phyloP scores from a whole-genome alignment of 2,888 invertebrate genomes.

The Platycnemis pennipes region DNA sequence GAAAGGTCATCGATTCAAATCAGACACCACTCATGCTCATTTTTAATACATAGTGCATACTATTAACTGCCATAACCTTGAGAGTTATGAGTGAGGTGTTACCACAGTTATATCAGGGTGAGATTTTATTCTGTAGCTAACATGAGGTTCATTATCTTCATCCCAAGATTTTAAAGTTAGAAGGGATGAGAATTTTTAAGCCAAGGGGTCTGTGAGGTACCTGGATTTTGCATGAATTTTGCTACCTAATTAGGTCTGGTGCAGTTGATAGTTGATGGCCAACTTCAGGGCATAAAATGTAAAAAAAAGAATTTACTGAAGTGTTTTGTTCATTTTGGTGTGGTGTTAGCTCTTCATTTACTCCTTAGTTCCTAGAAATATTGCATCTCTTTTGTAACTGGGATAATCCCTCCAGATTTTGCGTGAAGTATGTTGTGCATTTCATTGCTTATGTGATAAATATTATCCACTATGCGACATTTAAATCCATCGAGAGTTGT shows the following conservation, averaged over 20 bases:
- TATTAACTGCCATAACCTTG: not conserved
- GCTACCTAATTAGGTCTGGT: not conserved
- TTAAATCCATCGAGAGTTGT: no score
- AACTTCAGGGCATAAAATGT: not conserved
- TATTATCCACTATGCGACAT: no score
- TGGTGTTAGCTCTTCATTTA: not conserved
- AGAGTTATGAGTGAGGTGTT: not conserved
- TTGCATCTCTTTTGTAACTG: not conserved
- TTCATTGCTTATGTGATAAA: no score
- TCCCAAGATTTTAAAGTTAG: not conserved
- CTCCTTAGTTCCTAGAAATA: not conserved
- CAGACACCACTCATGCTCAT: not conserved
- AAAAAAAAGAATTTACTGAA: not conserved
- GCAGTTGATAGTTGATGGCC: not conserved
- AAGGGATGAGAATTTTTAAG: not conserved
- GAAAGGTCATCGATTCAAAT: not conserved
- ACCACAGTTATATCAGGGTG: not conserved
- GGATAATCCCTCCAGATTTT: no score
- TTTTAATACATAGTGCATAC: not conserved
- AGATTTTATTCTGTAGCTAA: not conserved
- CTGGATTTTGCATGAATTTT: not conserved
- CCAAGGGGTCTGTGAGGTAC: not conserved
- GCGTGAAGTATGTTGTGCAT: no score
- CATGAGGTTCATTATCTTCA: not conserved
- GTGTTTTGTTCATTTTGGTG: not conserved